Conservation (phyloP, 2,113 vertebrate genomes). For the Pseudolaguvia tuberculata region DNA sequence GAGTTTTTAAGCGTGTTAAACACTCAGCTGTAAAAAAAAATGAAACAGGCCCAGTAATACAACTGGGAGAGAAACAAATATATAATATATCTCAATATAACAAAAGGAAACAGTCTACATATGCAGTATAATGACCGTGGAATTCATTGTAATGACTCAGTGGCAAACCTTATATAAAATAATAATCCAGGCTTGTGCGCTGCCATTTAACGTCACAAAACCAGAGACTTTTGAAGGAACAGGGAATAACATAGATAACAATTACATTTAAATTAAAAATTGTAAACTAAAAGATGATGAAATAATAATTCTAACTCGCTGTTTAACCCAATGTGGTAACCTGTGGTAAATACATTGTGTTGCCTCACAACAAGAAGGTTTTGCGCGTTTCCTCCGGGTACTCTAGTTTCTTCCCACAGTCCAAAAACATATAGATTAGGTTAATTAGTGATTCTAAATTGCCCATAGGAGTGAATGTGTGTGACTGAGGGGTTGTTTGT, state of each 20-base stretch:
- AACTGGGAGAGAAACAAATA: constrained; percentile 13
- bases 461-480: no score
- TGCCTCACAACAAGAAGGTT: no score
- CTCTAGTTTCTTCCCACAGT: no score
- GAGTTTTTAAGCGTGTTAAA: constrained; percentile 25
- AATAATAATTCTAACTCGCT: neutral
- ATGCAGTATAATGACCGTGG: neutral
- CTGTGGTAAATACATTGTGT: no score
- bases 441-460: no score
- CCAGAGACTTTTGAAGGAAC: neutral
- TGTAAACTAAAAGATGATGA: neutral
- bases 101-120: constrained; percentile 15
- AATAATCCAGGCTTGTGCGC: neutral
- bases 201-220: neutral
- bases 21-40: constrained; percentile 17
- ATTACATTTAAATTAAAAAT: neutral
- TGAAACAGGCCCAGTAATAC: constrained; percentile 13
- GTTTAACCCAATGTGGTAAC: neutral
- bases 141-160: neutral
- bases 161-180: neutral
- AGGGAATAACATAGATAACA: neutral
- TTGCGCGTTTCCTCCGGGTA: no score
- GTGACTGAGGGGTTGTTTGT: no score
- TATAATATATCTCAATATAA: constrained; percentile 19
- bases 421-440: no score